phyloP scores from a whole-genome alignment of 2,888 invertebrate genomes.

The Oligia strigilis region DNA sequence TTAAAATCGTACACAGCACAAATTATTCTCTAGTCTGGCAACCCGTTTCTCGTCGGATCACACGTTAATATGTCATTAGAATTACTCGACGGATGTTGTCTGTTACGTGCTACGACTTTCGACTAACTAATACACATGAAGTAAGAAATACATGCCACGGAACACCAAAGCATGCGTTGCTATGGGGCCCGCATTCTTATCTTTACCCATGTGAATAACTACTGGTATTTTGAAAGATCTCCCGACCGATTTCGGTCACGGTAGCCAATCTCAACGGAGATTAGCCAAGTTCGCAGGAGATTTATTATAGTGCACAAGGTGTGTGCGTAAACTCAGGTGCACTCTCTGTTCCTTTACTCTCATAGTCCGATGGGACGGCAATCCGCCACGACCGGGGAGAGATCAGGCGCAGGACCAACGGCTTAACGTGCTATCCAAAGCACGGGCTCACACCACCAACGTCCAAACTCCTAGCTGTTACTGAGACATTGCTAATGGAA shows the following conservation, averaged over 20 bases:
- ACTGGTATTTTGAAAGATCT: too few relatives aligned
- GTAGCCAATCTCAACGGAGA: not conserved
- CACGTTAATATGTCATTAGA: conserved; percentile 60
- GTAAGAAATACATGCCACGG: conserved; percentile 21
- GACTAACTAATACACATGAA: conserved; percentile 18
- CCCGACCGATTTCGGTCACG: not conserved
- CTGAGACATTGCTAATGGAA: too few relatives aligned
- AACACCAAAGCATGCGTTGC: conserved; percentile 18
- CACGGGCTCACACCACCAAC: too few relatives aligned
- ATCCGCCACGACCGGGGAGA: too few relatives aligned
- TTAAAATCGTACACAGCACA: conserved; percentile 2
- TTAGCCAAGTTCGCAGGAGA: too few relatives aligned
- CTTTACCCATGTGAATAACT: not conserved
- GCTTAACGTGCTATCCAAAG: too few relatives aligned
- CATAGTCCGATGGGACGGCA: too few relatives aligned
- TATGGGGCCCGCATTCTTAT: not conserved
- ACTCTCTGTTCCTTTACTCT: too few relatives aligned
- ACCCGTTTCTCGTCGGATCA: conserved; percentile 29
- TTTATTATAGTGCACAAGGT: too few relatives aligned
- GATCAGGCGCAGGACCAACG: too few relatives aligned
- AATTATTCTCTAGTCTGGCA: conserved; percentile 31
- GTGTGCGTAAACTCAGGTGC: too few relatives aligned
- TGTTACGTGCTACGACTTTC: conserved; percentile 57
- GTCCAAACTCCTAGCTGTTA: too few relatives aligned
- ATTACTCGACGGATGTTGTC: conserved; percentile 60